Percentiles rank a stretch among this genome's conserved stretches.
These are phyloP conservation scores for Bujurquina vittata DNA, from an alignment of 2,113 vertebrate species.

Conservation along the genomic window DNA sequence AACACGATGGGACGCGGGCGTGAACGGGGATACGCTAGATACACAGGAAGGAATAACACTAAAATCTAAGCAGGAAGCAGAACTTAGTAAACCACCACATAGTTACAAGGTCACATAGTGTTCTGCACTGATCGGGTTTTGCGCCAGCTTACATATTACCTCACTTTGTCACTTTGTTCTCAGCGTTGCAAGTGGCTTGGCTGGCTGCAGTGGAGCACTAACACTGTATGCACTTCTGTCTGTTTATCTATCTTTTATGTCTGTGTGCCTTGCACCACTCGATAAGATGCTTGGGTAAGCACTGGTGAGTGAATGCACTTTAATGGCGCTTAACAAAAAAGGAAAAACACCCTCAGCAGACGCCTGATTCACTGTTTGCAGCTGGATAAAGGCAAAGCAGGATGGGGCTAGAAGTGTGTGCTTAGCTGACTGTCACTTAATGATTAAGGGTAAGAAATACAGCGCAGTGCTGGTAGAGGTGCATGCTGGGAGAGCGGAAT, in stretches of 20 bases:
- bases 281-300: conserved; percentile 15
- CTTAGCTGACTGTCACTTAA: conserved; percentile 58
- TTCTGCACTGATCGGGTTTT: neutral
- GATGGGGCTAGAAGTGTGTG: conserved; percentile 28
- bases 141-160: neutral
- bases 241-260: conserved; percentile 2
- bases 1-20: neutral
- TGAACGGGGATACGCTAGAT: neutral
- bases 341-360: conserved; percentile 17
- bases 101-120: neutral
- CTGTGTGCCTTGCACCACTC: conserved; percentile 2
- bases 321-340: conserved; percentile 14
- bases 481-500: conserved; percentile 51
- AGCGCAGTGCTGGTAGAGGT: conserved; percentile 35
- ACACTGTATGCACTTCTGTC: neutral
- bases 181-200: neutral
- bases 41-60: neutral
- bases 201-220: neutral
- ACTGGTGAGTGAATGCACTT: conserved; percentile 16
- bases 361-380: conserved; percentile 27
- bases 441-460: conserved; percentile 65
- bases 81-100: neutral
- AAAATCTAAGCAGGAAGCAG: neutral
- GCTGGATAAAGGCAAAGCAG: conserved; percentile 17
- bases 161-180: neutral